Evolutionary conservation across 2,888 invertebrate genomes (phyloP).

Genomic region (Malthinus flaveolus): DNA sequence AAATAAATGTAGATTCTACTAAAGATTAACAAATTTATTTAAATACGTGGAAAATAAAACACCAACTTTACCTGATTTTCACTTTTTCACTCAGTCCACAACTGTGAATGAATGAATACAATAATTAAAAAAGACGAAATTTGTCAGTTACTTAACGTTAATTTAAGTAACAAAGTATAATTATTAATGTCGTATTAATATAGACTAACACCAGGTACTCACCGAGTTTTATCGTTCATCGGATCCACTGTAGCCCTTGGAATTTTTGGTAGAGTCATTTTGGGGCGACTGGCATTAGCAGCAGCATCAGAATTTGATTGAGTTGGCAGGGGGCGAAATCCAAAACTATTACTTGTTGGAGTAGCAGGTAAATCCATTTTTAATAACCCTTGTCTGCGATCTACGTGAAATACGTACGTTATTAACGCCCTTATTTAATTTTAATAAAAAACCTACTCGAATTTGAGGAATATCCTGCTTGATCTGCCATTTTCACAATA

Average conservation of each 20-base stretch:
- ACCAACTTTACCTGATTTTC: conserved; percentile 35
- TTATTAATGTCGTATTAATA: not conserved
- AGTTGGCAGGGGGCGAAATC: conserved; percentile 43
- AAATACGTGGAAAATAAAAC: not conserved
- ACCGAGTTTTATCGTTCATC: conserved; percentile 47
- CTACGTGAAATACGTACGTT: conserved; percentile 8
- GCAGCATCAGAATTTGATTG: conserved; percentile 31
- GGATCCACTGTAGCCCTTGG: conserved; percentile 45
- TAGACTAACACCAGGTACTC: conserved; percentile 26
- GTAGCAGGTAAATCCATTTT: conserved; percentile 31
- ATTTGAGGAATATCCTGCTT: conserved; percentile 70
- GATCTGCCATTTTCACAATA: conserved; percentile 67
- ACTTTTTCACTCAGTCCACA: conserved; percentile 39
- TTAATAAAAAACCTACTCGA: conserved; percentile 54
- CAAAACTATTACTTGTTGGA: conserved; percentile 37
- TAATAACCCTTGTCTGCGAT: conserved; percentile 21
- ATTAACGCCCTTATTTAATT: too few relatives aligned
- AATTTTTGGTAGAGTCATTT: conserved; percentile 50
- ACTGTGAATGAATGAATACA: conserved; percentile 36
- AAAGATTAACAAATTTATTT: conserved; percentile 4
- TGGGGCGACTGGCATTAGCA: conserved; percentile 43
- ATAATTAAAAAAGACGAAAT: conserved; percentile 13
- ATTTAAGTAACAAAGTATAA: not conserved
- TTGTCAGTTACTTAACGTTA: not conserved
- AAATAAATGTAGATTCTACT: not conserved